Percentiles rank a stretch among this genome's conserved stretches.
phyloP scores from a whole-genome alignment of 2,888 invertebrate species.

The Hydrotaea cyrtoneurina region DNA sequence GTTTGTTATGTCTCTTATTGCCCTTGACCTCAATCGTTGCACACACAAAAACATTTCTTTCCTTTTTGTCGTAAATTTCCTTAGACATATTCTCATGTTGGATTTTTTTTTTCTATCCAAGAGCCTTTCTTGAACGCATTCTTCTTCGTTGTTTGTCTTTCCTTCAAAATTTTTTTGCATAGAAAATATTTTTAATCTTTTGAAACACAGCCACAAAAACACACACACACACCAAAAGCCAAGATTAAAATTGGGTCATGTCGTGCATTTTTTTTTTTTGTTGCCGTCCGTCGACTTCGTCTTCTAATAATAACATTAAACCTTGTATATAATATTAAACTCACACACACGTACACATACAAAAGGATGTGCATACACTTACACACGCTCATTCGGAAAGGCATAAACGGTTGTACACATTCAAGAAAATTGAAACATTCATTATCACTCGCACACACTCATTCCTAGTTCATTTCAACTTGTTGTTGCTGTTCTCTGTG shows the following conservation, averaged over 20 bases:
- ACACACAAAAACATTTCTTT: constrained; percentile 22
- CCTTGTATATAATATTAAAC: constrained; percentile 20
- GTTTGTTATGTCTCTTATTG: constrained; percentile 62
- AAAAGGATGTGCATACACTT: neutral
- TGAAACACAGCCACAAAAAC: neutral
- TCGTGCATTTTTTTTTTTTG: neutral
- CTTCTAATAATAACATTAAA: constrained; percentile 16
- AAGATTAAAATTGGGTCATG: constrained; percentile 48
- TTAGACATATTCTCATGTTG: constrained; percentile 33
- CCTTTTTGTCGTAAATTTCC: constrained; percentile 38
- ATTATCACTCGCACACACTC: constrained; percentile 15
- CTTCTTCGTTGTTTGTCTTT: neutral
- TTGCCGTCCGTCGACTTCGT: neutral
- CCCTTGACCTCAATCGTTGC: constrained; percentile 67
- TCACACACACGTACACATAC: neutral
- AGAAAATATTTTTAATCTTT: constrained; percentile 50
- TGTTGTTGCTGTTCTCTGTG: neutral
- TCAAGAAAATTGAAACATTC: constrained; percentile 5
- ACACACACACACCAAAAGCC: neutral
- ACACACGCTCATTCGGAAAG: neutral
- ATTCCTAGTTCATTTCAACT: neutral
- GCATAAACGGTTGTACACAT: neutral
- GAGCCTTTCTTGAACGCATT: constrained; percentile 42
- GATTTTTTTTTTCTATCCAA: neutral
- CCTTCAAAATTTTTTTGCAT: constrained; percentile 44